Evolutionary conservation across 2,797 vertebrate genomes (phyloP), one percentile per base, ranked within the genome.

Genomic region (Crenichthys baileyi): DNA sequence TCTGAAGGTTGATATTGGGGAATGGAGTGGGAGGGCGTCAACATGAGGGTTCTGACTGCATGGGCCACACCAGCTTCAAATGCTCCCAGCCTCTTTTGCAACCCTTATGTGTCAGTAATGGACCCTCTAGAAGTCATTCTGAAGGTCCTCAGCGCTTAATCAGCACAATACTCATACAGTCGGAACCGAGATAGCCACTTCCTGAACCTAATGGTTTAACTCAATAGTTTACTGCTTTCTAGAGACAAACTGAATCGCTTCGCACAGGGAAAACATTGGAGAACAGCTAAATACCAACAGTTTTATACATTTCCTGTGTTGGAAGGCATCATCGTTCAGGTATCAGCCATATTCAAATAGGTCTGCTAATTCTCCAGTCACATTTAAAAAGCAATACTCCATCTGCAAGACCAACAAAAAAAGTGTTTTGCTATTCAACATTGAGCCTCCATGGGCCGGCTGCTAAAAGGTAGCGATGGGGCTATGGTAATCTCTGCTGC

Each of bases 1-100:
- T 85, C 83, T 88, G 88, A 91, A 85, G 83, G 81, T 78, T 81
- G 88, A 86, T 75, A 72, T 83, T n/a, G 26, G 77, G 73, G 85
- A 83, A 77, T 31, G 75, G 76, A 77, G 77, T 77, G 84, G 75
- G 76, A 77, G 77, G 77, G 84, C 79, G 72, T 90, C 83, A 36
- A 68, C 22, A 58, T 50, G 72, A 85, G 71, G 46, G 83, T 77
- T 82, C 76, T 86, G 80, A 61, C 76, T n/a, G 53, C 1, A 26
- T 61, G 75, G 83, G 67, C 86, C 83, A 81, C 84, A 83, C 80
- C 83, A 78, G 79, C 82, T 79, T 78, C 75, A 58, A 65, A 73
- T 41, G 63, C 73, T 75, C 76, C 81, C 31, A 5, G 72, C 72
- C 7, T 77, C 48, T 74, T 53, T 44, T 56, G 18, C 24, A 20